These are phyloP conservation scores for Connochaetes taurinus DNA, from an alignment of 2,113 vertebrate genomes.

Conservation along the genomic window DNA sequence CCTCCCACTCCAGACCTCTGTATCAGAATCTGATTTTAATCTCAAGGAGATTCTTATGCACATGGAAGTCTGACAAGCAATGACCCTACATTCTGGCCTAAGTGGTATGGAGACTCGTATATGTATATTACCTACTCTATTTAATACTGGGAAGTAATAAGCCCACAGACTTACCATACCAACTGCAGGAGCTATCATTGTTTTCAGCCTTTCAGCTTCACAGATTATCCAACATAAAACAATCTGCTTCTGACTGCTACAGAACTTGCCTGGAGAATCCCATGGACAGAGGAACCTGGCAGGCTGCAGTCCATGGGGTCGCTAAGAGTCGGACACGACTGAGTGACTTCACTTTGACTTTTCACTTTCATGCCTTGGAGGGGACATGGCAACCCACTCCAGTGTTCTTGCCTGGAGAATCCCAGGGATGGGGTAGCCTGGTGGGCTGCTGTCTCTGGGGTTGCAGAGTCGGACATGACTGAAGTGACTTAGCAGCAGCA, in stretches of 20 bases:
- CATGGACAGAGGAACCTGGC: too few relatives aligned
- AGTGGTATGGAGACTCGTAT: not conserved
- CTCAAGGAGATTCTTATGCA: not conserved
- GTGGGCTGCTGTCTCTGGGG: too few relatives aligned
- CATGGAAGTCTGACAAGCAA: not conserved
- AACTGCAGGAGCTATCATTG: not conserved
- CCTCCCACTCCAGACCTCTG: not conserved
- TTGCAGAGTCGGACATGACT: fast-evolving
- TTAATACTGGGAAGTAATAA: not conserved
- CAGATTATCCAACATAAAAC: not conserved
- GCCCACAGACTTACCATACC: not conserved
- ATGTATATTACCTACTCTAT: not conserved
- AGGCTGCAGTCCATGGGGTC: too few relatives aligned
- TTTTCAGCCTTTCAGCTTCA: not conserved
- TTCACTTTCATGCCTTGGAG: too few relatives aligned
- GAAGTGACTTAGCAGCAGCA: too few relatives aligned
- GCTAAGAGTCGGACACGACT: too few relatives aligned
- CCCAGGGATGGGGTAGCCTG: too few relatives aligned
- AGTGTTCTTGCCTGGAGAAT: too few relatives aligned
- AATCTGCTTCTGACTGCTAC: not conserved
- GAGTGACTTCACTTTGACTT: too few relatives aligned
- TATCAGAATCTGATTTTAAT: not conserved
- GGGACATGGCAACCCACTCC: too few relatives aligned
- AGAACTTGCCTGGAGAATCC: not conserved
- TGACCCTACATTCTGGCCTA: not conserved